phyloP scores from a whole-genome alignment of 2,113 vertebrate species.

The Acinonyx jubatus region DNA sequence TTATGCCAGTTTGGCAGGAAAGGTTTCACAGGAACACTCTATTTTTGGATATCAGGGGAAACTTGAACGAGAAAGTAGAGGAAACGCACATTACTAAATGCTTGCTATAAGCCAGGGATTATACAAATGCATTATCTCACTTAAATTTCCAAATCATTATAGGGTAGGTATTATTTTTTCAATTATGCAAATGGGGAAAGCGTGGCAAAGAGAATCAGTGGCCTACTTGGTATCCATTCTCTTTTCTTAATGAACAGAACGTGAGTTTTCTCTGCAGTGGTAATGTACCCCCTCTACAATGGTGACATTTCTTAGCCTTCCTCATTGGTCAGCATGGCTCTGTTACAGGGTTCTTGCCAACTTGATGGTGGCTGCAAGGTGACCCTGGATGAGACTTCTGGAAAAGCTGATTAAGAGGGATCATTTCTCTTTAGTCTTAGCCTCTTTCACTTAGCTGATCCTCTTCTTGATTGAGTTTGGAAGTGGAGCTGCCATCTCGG shows the following conservation, averaged over 20 bases:
- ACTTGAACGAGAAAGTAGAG: background rate
- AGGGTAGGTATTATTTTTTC: background rate
- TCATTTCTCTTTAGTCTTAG: background rate
- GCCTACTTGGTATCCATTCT: background rate
- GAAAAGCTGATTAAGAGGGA: background rate
- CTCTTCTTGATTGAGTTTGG: background rate
- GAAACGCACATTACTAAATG: background rate
- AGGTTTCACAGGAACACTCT: background rate
- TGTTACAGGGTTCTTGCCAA: background rate
- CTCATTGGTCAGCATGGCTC: background rate
- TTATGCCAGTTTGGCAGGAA: background rate
- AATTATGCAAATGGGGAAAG: background rate
- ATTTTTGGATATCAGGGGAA: background rate
- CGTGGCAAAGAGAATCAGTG: background rate
- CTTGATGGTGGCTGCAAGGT: background rate
- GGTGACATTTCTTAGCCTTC: background rate
- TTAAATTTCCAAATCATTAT: background rate
- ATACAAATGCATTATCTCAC: background rate
- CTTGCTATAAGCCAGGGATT: background rate
- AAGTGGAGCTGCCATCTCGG: background rate
- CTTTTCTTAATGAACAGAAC: background rate
- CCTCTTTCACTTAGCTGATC: background rate
- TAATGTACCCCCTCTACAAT: background rate
- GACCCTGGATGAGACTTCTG: background rate
- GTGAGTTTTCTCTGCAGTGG: background rate